Evolutionary conservation across 1,140 invertebrate species (phyloP).

Genomic region (Arion vulgaris): DNA sequence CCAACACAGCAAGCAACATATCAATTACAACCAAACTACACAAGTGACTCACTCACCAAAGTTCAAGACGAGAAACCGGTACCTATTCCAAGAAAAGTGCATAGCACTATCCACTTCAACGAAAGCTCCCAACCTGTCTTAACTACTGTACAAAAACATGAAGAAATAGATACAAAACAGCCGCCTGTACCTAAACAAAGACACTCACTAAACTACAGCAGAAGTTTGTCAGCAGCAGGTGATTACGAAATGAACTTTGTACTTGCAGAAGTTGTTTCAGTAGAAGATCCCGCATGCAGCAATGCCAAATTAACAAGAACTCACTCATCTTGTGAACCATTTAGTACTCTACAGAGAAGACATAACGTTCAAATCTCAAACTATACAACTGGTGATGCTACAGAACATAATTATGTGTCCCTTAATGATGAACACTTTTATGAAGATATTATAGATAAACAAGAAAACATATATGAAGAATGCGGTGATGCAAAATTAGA

Average conservation of each 20-base stretch:
- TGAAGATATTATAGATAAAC: background rate
- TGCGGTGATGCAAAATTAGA: background rate
- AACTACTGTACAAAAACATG: too few relatives aligned
- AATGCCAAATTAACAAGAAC: background rate
- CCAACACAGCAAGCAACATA: background rate
- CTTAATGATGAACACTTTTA: background rate
- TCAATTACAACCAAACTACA: background rate
- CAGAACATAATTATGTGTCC: background rate
- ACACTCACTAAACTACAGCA: background rate
- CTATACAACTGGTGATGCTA: background rate
- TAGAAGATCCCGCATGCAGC: background rate
- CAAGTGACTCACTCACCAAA: background rate
- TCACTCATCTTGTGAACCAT: background rate
- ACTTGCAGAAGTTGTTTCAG: background rate
- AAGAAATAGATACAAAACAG: background rate
- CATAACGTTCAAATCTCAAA: background rate
- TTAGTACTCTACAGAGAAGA: background rate
- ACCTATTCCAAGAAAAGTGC: background rate
- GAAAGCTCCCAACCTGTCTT: background rate
- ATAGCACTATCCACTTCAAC: background rate
- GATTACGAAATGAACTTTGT: background rate
- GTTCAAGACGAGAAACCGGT: background rate
- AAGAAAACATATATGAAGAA: constrained; percentile 4
- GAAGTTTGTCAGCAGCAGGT: background rate
- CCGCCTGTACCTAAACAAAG: constrained; percentile 10